Evolutionary conservation across 53 echinoderm and acorn worm species (phyloP), one percentile per base, ranked within the genome.

Genomic region (Mesocentrotus franciscanus): DNA sequence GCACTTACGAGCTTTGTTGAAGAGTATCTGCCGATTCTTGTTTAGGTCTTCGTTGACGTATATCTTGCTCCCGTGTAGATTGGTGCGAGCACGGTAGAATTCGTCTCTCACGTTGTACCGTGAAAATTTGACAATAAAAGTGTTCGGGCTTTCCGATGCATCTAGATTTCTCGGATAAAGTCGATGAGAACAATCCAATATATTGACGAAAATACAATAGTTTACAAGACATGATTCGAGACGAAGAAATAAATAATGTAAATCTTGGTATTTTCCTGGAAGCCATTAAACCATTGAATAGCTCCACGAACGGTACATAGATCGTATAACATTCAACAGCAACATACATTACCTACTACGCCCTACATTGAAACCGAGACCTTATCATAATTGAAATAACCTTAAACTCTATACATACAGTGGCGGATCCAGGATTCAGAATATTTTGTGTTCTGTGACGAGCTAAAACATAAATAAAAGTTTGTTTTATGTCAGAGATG

Each of bases 231-330:
- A 92, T 71, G 22, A 55, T 91, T 87, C 14, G 66, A 75, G 57
- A 74, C 76, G 74, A 92, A 75, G 75, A 92, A 92, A 92, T 92
- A 92, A 92, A 92, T 92, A 92, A 76, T 92, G 92, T 92, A 12
- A 60, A 56, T 85, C 26, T 57, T 85, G 87, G 87, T 60, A 91
- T 62, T 33, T 66, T 75, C 66, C 8, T 91, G 91, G 91, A 91
- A 91, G 91, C 66, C 91, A 35, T 66, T 91, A 36, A 64, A 64
- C 60, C 34, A 64, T 17, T 66, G 61, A 34, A 91, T 91, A 91
- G 91, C 91, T 66, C 58, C 87, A 58, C 58, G 57, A 87, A 58
- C 87, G 58, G 29, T 68, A 68, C 68, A 68, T 33, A 33, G 33
- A 81, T 42, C 81, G 39, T 13, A 81, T 20, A 17, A 81, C 81